phyloP scores from a whole-genome alignment of 1,140 invertebrate genomes.

The Drosophila sulfurigaster region DNA sequence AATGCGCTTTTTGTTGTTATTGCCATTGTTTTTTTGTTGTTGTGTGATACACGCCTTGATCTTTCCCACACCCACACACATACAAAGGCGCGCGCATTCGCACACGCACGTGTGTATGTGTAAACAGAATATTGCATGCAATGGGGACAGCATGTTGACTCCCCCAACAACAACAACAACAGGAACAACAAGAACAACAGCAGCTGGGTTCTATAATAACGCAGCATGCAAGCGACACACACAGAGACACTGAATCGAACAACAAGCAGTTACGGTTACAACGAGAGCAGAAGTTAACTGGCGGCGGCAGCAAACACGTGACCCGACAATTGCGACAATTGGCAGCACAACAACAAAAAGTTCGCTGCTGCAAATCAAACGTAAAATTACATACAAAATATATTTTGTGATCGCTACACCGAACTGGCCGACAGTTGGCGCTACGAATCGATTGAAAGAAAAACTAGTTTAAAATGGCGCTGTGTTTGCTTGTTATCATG shows the following conservation, averaged over 20 bases:
- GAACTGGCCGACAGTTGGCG: slow-evolving; percentile 34
- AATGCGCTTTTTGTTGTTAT: slow-evolving; percentile 48
- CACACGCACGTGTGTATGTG: slow-evolving; percentile 7
- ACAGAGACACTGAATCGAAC: slow-evolving; percentile 27
- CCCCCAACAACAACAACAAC: slow-evolving; percentile 56
- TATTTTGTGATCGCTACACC: slow-evolving; percentile 21
- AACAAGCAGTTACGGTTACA: slow-evolving; percentile 59
- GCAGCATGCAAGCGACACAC: slow-evolving; percentile 76
- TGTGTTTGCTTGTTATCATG: slow-evolving; percentile 4
- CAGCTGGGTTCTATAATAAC: slow-evolving; percentile 55
- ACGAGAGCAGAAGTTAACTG: slow-evolving; percentile 81
- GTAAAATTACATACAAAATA: slow-evolving; percentile 33
- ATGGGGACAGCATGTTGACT: slow-evolving; percentile 54
- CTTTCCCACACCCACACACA: slow-evolving; percentile 73
- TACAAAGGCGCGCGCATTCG: slow-evolving; percentile 15
- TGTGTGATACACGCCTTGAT: slow-evolving; percentile 69
- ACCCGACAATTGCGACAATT: slow-evolving; percentile 80
- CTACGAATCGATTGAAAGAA: not conserved
- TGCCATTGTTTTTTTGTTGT: slow-evolving; percentile 45
- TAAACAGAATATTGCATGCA: slow-evolving; percentile 69
- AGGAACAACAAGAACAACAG: slow-evolving; percentile 46
- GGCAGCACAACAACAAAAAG: slow-evolving; percentile 62
- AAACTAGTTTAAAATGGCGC: not conserved
- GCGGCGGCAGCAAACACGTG: slow-evolving; percentile 76
- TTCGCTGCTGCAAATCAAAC: slow-evolving; percentile 44